Percentiles rank a stretch among this genome's conserved stretches.
phyloP scores from a whole-genome alignment of 2,888 invertebrate genomes.

The Monoplex corrugatus region DNA sequence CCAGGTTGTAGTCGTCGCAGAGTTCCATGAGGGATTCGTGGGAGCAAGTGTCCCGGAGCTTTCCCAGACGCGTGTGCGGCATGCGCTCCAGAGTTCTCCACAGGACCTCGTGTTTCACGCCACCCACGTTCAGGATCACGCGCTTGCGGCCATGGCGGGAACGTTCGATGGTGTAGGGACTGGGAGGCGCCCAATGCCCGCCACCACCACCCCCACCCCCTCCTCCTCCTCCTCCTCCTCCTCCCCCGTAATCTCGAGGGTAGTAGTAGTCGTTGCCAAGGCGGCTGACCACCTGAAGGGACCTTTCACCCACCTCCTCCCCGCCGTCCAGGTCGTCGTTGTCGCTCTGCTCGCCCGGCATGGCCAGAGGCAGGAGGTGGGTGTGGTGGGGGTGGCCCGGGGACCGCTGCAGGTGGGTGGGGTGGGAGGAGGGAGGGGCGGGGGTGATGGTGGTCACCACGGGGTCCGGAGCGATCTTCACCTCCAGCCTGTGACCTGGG shows the following conservation, averaged over 20 bases:
- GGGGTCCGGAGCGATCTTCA: conserved; percentile 68
- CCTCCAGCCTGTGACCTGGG: conserved; percentile 56
- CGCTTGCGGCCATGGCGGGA: conserved; percentile 90
- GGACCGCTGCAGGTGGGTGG: conserved; percentile 51
- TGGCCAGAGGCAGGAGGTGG: conserved; percentile 52
- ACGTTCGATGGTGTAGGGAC: conserved; percentile 97
- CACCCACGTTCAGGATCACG: conserved; percentile 97
- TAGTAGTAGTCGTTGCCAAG: conserved; percentile 62
- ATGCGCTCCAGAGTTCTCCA: conserved; percentile 97
- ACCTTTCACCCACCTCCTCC: conserved; percentile 49
- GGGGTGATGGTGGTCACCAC: conserved; percentile 55
- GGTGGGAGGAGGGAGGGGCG: conserved; percentile 30
- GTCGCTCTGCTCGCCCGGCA: conserved; percentile 66
- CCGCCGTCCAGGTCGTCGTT: conserved; percentile 49
- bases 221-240: neutral
- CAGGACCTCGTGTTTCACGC: conserved; percentile 95
- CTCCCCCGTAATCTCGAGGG: conserved; percentile 60
- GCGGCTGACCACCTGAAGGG: conserved; percentile 37
- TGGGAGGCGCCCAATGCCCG: conserved; percentile 86
- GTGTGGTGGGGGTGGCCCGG: conserved; percentile 45
- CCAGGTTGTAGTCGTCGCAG: conserved; percentile 98
- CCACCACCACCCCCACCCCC: conserved; percentile 47
- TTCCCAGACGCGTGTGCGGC: conserved; percentile 97
- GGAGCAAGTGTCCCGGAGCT: conserved; percentile 94
- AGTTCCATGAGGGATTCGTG: conserved; percentile 93